Evolutionary conservation across 2,797 vertebrate species (phyloP).

Genomic region (Brotogeris chrysoptera): DNA sequence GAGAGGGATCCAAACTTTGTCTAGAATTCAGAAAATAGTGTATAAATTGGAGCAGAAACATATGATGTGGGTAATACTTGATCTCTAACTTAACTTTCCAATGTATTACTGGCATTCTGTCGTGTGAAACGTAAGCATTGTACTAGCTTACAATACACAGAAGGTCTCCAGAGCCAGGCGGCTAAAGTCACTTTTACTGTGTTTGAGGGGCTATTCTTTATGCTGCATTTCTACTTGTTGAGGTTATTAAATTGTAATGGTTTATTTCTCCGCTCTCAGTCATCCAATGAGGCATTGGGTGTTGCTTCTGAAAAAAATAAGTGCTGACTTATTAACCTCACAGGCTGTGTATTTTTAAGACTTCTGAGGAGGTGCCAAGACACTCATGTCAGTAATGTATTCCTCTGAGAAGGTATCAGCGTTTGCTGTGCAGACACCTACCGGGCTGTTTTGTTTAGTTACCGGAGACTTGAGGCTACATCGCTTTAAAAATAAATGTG

Average conservation of each 20-base stretch:
- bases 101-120: fast-evolving
- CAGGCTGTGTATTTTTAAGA: not conserved
- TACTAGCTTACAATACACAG: not conserved
- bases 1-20: not conserved
- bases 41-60: not conserved
- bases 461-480: not conserved
- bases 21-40: not conserved
- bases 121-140: fast-evolving
- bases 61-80: not conserved
- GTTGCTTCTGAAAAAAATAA: not conserved
- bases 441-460: not conserved
- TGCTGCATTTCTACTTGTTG: not conserved
- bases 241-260: not conserved
- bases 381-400: not conserved
- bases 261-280: not conserved
- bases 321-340: not conserved
- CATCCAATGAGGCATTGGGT: not conserved
- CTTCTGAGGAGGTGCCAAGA: not conserved
- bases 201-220: not conserved
- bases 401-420: not conserved
- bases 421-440: not conserved
- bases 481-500: not conserved
- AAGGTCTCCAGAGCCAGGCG: not conserved
- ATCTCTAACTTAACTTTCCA: not conserved
- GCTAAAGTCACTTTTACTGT: not conserved